These are phyloP conservation scores for Bolinopsis microptera DNA, from an alignment of 37 sponge, comb jelly and placozoan genomes.

Conservation along the genomic window DNA sequence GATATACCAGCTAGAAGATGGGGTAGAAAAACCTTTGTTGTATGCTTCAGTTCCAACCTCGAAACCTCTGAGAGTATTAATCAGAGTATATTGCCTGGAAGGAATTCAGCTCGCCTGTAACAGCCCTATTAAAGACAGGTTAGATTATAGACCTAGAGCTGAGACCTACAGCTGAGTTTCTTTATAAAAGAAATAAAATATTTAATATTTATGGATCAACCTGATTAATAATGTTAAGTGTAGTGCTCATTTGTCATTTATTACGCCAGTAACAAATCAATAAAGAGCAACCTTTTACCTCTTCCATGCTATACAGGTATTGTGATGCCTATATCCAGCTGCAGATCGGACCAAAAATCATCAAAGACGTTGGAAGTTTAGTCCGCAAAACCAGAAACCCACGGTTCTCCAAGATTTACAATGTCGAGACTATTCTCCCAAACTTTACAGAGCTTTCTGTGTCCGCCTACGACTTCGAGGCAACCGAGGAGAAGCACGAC, in stretches of 20 bases:
- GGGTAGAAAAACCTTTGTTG: background rate
- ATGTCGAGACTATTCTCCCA: background rate
- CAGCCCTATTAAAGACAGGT: slow-evolving; percentile 23
- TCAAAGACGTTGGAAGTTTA: background rate
- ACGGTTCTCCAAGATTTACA: slow-evolving; percentile 22
- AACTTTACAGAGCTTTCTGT: background rate
- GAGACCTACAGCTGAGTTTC: too few species aligned
- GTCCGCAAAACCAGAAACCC: background rate
- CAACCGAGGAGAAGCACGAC: slow-evolving; percentile 4
- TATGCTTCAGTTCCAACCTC: slow-evolving; percentile 7
- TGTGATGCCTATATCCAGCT: slow-evolving; percentile 7
- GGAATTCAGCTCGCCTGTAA: background rate
- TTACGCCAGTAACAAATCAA: too few species aligned
- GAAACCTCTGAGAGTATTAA: background rate
- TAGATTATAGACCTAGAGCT: background rate
- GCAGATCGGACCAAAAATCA: slow-evolving; percentile 10
- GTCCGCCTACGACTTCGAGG: background rate
- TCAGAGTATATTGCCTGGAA: background rate
- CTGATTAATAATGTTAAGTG: too few species aligned
- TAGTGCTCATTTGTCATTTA: too few species aligned
- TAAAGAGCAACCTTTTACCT: too few species aligned
- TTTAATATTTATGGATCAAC: too few species aligned
- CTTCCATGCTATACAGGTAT: background rate
- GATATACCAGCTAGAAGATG: slow-evolving; percentile 18
- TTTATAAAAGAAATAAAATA: too few species aligned